These are phyloP conservation scores for Lathamus discolor DNA, from an alignment of 2,113 vertebrate species.

Conservation along the genomic window DNA sequence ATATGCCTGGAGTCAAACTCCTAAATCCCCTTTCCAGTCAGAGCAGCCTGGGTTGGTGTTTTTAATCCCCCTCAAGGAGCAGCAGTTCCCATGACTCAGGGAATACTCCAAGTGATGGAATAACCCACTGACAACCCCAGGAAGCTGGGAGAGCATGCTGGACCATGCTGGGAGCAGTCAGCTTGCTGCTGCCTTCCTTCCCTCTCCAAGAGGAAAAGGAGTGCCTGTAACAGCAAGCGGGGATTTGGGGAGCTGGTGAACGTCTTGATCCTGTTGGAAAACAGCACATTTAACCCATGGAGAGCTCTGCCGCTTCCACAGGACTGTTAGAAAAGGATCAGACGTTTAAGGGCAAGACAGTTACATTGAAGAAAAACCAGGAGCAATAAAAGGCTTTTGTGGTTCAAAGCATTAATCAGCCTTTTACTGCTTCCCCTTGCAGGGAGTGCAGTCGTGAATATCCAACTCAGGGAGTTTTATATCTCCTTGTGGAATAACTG, in stretches of 20 bases:
- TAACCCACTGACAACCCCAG: background rate
- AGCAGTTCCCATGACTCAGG: background rate
- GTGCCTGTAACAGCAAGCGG: background rate
- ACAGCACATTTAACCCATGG: background rate
- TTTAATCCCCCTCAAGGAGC: background rate
- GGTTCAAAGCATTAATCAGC: slow-evolving; percentile 8
- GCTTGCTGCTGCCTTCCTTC: background rate
- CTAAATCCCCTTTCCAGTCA: background rate
- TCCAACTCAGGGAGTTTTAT: slow-evolving; percentile 1
- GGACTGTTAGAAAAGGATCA: background rate
- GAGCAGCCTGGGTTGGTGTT: background rate
- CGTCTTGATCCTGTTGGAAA: background rate
- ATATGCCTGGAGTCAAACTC: background rate
- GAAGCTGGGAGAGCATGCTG: background rate
- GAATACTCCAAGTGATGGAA: background rate
- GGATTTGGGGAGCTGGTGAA: background rate
- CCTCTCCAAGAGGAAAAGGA: background rate
- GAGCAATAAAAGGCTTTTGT: background rate
- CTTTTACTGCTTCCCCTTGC: slow-evolving; percentile 16
- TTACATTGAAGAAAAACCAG: background rate
- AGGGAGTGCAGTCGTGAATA: background rate
- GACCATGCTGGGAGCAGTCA: fast-evolving
- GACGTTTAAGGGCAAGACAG: background rate
- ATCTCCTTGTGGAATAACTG: background rate
- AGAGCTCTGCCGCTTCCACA: background rate